Evolutionary conservation across 1,140 invertebrate genomes (phyloP), one percentile per base, ranked within the genome.

Genomic region (Limonius californicus): DNA sequence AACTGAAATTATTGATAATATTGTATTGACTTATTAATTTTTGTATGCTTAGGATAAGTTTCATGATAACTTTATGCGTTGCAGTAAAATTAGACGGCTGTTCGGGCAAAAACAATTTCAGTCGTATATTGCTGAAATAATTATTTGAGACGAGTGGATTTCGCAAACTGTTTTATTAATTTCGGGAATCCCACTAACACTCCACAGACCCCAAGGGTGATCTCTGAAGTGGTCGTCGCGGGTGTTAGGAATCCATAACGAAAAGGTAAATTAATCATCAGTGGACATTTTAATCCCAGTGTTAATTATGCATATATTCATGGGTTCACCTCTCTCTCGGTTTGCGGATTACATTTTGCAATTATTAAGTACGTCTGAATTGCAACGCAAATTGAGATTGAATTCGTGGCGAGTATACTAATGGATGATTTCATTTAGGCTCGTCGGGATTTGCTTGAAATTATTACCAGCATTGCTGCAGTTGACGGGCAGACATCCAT

Each of bases 301-400:
- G 56, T 62, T 62, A 62, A 62, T 62, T 62, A 62, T 62, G 55
- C 56, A 30, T 45, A 55, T 54, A 62, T 62, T 57, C 55, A 57
- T 32, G 30, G 54, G 23, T 54, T 57, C 55, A 62, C 54, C 54
- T 62, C 54, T 30, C 53, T 35, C 59, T 39, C 53, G 54, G 30
- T 57, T 47, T 18, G 55, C 19, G 54, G 54, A 62, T 62, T 62
- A 62, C 39, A 54, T 61, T 61, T 61, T 42, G 59, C 39, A 54
- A 55, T 54, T 55, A 61, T 55, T 55, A 54, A 55, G 50, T 55
- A 50, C 20, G 45, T 50, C 20, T 50, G 14, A 16, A 50, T 50
- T 50, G 20, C 45, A 50, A 19, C 45, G 45, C 45, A 50, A 50
- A 50, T 50, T 50, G 45, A 50, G 45, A 50, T 50, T 50, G 16